These are phyloP conservation scores for Enteromius anoplus DNA, from an alignment of 2,797 vertebrate species.

Conservation along the genomic window DNA sequence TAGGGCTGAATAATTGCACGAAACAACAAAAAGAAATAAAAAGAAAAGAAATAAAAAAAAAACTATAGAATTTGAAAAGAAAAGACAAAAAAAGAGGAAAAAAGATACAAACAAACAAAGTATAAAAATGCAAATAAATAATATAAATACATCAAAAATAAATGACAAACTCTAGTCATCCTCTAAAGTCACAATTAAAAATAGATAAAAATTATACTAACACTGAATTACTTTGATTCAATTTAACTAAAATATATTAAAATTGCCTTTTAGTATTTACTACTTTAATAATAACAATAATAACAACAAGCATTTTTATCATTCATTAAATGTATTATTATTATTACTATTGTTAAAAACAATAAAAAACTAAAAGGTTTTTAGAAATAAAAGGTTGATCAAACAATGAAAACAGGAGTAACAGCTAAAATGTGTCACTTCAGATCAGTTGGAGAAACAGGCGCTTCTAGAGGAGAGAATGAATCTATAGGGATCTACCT, in stretches of 20 bases:
- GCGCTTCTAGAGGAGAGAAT: slow-evolving; percentile 37
- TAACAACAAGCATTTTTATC: neutral
- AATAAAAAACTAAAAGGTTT: neutral
- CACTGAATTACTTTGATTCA: neutral
- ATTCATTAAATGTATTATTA: neutral
- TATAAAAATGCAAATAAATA: neutral
- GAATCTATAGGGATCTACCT: slow-evolving; percentile 73
- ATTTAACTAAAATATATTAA: neutral
- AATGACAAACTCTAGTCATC: neutral
- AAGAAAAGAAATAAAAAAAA: neutral
- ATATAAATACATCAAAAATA: neutral
- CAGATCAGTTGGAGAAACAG: slow-evolving; percentile 44
- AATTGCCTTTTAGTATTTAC: too few relatives aligned
- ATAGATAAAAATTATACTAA: neutral
- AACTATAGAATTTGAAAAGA: neutral
- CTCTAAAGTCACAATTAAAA: neutral
- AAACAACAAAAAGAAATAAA: neutral
- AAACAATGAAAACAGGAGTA: slow-evolving; percentile 22
- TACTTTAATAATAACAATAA: neutral
- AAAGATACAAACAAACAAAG: neutral
- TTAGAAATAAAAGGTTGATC: neutral
- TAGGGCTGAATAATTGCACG: neutral
- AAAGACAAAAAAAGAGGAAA: neutral
- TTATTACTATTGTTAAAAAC: neutral
- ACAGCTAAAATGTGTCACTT: slow-evolving; percentile 29